These are phyloP conservation scores for Sphenopsis melanotis DNA, from an alignment of 2,797 vertebrate species.

Conservation along the genomic window DNA sequence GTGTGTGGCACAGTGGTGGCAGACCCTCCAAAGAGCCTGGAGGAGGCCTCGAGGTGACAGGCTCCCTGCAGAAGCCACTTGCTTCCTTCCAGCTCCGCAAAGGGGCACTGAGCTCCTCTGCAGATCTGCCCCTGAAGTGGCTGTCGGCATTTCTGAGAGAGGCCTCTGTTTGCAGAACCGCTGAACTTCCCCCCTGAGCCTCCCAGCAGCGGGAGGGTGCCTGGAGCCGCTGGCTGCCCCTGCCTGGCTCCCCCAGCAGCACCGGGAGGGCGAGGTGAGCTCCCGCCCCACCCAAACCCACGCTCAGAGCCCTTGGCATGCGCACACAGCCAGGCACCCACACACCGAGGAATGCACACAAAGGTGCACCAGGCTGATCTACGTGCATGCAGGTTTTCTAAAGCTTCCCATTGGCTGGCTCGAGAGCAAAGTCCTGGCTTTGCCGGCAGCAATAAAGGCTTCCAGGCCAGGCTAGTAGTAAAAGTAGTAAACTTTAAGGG, in stretches of 20 bases:
- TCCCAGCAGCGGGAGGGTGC: not conserved
- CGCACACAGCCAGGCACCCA: not conserved
- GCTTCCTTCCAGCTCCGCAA: not conserved
- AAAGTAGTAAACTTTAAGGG: constrained; percentile 43
- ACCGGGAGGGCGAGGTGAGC: not conserved
- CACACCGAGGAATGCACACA: not conserved
- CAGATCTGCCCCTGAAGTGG: constrained; percentile 9
- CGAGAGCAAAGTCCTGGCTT: not conserved
- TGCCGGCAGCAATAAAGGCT: not conserved
- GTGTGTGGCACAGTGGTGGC: not conserved
- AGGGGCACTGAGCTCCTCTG: not conserved
- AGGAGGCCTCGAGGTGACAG: rapidly evolving
- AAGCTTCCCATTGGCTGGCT: not conserved
- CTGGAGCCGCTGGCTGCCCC: not conserved
- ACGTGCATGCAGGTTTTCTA: not conserved
- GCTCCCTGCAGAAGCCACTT: not conserved
- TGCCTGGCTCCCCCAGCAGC: not conserved
- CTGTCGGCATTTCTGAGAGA: not conserved
- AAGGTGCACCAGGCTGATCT: not conserved
- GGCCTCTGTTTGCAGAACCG: constrained; percentile 25
- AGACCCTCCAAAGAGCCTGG: not conserved
- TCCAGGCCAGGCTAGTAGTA: constrained; percentile 8
- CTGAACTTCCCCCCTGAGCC: not conserved
- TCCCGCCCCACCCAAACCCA: not conserved
- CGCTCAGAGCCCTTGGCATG: not conserved